Evolutionary conservation across 2,888 invertebrate genomes (phyloP).

Genomic region (Magallana nippona): DNA sequence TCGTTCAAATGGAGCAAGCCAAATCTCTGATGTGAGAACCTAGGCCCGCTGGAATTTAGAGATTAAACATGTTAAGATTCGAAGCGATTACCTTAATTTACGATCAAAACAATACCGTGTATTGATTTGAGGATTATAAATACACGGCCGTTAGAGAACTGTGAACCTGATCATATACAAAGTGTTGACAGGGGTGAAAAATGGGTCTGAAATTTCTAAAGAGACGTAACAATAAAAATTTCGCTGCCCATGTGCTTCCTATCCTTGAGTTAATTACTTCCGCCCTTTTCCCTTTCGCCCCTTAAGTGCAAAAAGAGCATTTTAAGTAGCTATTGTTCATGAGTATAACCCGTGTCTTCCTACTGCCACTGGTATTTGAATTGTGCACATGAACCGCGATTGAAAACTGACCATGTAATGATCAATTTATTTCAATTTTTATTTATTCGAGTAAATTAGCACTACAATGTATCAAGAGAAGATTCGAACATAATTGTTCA

Average conservation of each 20-base stretch:
- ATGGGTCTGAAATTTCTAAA: neutral
- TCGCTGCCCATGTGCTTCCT: neutral
- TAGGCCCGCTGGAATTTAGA: conserved; percentile 3
- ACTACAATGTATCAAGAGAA: too few relatives aligned
- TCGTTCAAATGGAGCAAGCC: neutral
- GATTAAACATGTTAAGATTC: conserved; percentile 15
- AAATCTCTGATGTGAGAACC: neutral
- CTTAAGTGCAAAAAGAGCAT: conserved; percentile 11
- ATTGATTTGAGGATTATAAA: neutral
- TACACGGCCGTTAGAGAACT: neutral
- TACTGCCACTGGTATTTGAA: neutral
- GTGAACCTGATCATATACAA: neutral
- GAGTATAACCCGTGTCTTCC: neutral
- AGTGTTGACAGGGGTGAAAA: conserved; percentile 1
- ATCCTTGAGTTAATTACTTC: conserved; percentile 5
- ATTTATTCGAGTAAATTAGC: too few relatives aligned
- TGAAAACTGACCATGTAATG: too few relatives aligned
- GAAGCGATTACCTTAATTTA: neutral
- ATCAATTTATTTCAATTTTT: too few relatives aligned
- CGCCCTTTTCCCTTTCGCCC: neutral
- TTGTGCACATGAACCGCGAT: too few relatives aligned
- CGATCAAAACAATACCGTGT: conserved; percentile 14
- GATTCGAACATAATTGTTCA: too few relatives aligned
- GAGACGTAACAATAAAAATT: conserved; percentile 8
- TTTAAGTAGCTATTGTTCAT: neutral